A percentile compares a stretch with the other conserved stretches of the same genome.
Conservation (phyloP, 2,797 vertebrate species). For the Coendou prehensilis region DNA sequence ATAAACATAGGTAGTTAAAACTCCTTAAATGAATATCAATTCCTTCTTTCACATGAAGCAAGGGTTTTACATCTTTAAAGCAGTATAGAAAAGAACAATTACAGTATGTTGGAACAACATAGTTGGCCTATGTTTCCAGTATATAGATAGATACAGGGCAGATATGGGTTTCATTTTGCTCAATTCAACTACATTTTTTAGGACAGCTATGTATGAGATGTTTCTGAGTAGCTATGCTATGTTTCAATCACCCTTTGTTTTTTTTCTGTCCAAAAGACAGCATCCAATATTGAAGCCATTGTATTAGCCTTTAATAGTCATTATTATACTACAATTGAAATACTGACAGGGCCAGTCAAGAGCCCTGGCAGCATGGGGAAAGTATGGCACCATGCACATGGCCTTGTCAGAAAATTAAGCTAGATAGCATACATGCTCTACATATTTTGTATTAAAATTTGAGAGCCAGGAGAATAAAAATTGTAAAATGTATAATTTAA, state of each 20-base stretch:
- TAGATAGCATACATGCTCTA: background rate
- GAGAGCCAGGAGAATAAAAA: background rate
- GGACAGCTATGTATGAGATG: background rate
- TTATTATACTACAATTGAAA: background rate
- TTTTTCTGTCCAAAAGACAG: slow-evolving; percentile 6
- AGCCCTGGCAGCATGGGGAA: background rate
- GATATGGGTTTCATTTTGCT: slow-evolving; percentile 35
- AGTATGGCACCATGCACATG: background rate
- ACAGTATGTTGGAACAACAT: background rate
- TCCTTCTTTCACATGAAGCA: slow-evolving; percentile 49
- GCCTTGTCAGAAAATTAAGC: background rate
- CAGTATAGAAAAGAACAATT: background rate
- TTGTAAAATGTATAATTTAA: background rate
- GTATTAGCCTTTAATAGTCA: background rate
- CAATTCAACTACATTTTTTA: slow-evolving; percentile 33
- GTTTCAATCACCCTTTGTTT: background rate
- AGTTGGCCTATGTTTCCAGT: background rate
- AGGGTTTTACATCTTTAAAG: background rate
- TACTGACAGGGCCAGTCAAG: background rate
- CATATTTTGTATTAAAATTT: background rate
- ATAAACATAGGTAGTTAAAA: background rate
- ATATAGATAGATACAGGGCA: background rate
- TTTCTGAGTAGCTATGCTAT: background rate
- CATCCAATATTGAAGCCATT: background rate
- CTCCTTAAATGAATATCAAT: slow-evolving; percentile 41